Base-by-base conservation (phyloP, 2,888 invertebrate genomes). In the Orthosia gracilis region DNA sequence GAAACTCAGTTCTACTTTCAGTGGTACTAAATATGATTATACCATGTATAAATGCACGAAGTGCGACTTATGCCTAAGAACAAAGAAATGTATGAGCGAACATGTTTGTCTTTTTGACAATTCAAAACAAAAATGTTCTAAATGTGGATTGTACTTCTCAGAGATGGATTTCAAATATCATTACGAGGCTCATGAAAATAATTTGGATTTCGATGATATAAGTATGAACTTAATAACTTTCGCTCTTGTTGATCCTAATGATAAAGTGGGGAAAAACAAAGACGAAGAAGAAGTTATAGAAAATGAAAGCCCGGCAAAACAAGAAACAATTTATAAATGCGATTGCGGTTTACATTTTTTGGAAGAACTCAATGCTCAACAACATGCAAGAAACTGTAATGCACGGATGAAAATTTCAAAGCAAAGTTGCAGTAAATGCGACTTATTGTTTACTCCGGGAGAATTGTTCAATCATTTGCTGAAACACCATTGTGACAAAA, bases 361-460 rank as follows among this genome's bases (percentile, higher is more conserved):
- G 66, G 89, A 92, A 50, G 83, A 89, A 80, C 26, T 61, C n/a
- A 89, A 88, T 80, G 87, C 90, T 63, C 76, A 76, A 9, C 87
- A 85, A 50, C 94, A 94, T 87, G 73, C 80, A 13, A 85, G 84
- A 50, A 85, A 77, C 49, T 93, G 94, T 82, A 85, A 78, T 65
- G 67, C 88, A 40, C 92, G 87, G 70, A 69, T 78, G 57, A 91
- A 89, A 85, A 82, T 85, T 72, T 80, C 87, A 21, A 92, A 88
- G 78, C 94, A 94, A 86, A 89, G 75, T 80, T 95, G 95, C 82
- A 89, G 92, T n/a, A 94, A 94, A 87, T 95, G 95, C 78, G 88
- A 91, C 73, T 84, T 95, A 21, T 78, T 89, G 9, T 95, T 95
- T 80, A 92, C 91, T 31, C 89, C 93, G 21, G 91, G 89, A 69